Conservation (phyloP, 2,113 vertebrate genomes). For the Kryptolebias marmoratus region DNA sequence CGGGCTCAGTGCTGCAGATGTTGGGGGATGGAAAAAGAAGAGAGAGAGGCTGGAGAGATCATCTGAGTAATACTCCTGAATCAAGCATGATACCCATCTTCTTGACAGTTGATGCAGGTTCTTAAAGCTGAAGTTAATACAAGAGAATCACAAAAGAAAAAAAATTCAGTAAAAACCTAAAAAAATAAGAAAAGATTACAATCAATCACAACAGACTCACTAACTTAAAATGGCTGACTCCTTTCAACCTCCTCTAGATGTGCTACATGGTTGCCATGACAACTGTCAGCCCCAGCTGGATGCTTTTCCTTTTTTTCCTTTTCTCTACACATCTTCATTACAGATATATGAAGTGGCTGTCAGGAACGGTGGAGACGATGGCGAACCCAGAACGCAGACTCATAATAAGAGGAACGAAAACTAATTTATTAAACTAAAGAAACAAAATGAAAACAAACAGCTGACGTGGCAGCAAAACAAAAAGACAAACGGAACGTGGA, state of each 20-base stretch:
- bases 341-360: slow-evolving; percentile 16
- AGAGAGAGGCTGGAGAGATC: slow-evolving; percentile 25
- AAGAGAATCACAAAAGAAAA: too few relatives aligned
- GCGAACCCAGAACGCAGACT: too few relatives aligned
- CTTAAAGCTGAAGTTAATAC: neutral
- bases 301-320: slow-evolving; percentile 22
- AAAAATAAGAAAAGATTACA: too few relatives aligned
- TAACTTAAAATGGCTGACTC: slow-evolving; percentile 58
- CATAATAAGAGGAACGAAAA: too few relatives aligned
- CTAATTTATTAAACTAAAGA: too few relatives aligned
- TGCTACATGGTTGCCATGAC: slow-evolving; percentile 50
- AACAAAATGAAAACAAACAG: too few relatives aligned
- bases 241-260: slow-evolving; percentile 14
- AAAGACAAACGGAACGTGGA: too few relatives aligned
- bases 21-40: slow-evolving; percentile 52
- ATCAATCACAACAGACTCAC: slow-evolving; percentile 32
- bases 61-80: slow-evolving; percentile 17
- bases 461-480: too few relatives aligned
- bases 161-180: too few relatives aligned
- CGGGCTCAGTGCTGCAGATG: slow-evolving; percentile 56
- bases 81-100: neutral
- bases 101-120: neutral
- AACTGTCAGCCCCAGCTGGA: slow-evolving; percentile 39
- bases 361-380: too few relatives aligned
- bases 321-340: slow-evolving; percentile 42